Evolutionary conservation across 1,140 invertebrate species (phyloP).

Genomic region (Dendroctonus valens): DNA sequence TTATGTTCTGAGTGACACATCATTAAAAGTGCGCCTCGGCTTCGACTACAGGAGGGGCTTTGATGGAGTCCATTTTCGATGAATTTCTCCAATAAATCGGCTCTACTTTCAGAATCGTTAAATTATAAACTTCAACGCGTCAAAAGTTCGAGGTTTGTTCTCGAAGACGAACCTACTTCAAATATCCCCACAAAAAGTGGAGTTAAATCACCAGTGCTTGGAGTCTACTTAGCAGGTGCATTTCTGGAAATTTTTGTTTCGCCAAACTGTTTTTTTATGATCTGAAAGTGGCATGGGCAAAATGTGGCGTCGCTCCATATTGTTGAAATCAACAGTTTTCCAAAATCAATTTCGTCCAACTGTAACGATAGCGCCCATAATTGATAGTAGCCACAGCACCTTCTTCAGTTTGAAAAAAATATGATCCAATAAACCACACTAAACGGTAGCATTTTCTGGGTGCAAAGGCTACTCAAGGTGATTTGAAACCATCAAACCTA

Average conservation of each 20-base stretch:
- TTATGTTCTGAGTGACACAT: constrained; percentile 2
- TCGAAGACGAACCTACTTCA: background rate
- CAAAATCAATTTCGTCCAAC: too few species aligned
- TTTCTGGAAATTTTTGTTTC: too few species aligned
- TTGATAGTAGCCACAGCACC: too few species aligned
- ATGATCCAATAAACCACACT: background rate
- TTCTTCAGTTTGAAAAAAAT: too few species aligned
- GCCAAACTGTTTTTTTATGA: too few species aligned
- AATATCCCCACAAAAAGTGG: background rate
- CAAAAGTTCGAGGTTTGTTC: too few species aligned
- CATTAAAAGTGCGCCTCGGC: background rate
- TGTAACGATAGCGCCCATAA: too few species aligned
- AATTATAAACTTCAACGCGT: background rate
- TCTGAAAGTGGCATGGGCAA: too few species aligned
- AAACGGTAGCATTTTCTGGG: constrained; percentile 1
- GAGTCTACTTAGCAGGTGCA: too few species aligned
- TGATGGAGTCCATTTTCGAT: constrained; percentile 11
- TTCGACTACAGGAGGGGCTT: constrained; percentile 1
- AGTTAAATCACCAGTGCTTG: too few species aligned
- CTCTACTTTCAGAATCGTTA: constrained; percentile 3
- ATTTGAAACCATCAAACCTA: background rate
- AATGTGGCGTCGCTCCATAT: too few species aligned
- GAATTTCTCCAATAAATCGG: constrained; percentile 4
- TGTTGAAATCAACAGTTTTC: too few species aligned
- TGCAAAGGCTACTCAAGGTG: constrained; percentile 4